Evolutionary conservation across 2,113 vertebrate species (phyloP).

Genomic region (Orientallactaga bullata): DNA sequence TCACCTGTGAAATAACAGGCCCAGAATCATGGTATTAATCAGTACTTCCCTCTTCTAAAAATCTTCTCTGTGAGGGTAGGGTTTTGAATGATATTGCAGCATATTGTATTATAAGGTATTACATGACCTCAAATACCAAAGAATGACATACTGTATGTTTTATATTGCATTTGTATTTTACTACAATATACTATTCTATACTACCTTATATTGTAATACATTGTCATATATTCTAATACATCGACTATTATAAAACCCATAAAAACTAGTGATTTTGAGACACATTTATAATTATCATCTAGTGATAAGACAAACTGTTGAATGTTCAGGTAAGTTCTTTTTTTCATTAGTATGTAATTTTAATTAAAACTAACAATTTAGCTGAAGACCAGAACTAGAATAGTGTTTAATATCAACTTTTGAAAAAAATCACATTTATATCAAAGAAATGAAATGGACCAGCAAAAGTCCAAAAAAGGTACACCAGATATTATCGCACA

Average conservation of each 20-base stretch:
- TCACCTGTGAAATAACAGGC: not conserved
- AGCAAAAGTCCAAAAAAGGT: slow-evolving; percentile 52
- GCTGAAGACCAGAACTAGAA: slow-evolving; percentile 66
- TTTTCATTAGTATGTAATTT: slow-evolving; percentile 81
- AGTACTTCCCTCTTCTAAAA: slow-evolving; percentile 23
- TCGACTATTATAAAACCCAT: not conserved
- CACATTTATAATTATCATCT: not conserved
- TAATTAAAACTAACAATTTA: slow-evolving; percentile 76
- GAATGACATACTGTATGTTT: not conserved
- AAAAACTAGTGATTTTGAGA: not conserved
- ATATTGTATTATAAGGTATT: not conserved
- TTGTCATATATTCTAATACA: not conserved
- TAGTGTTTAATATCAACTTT: slow-evolving; percentile 81
- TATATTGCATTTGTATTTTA: not conserved
- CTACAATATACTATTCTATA: not conserved
- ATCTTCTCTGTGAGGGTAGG: not conserved
- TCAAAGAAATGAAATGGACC: slow-evolving; percentile 63
- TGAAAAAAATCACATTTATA: slow-evolving; percentile 72
- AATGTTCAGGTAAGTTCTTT: not conserved
- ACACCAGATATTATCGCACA: slow-evolving; percentile 71
- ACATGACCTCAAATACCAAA: not conserved
- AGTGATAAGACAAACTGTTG: not conserved
- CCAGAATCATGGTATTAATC: not conserved
- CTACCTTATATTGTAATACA: not conserved
- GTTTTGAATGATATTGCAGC: not conserved